Conservation (phyloP, 2,113 vertebrate genomes). For the Dipodomys stephensi region DNA sequence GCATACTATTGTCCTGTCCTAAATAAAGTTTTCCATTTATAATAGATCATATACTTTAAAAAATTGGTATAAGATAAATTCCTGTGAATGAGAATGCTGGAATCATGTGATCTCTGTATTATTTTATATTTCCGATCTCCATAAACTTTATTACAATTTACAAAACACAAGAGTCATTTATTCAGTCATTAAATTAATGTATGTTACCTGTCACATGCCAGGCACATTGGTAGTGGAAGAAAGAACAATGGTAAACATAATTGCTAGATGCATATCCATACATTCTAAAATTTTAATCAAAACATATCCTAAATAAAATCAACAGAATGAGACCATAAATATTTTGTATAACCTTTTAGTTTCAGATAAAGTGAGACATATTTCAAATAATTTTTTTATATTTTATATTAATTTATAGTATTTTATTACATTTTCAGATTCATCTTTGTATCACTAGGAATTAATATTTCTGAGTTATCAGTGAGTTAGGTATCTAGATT, state of each 20-base stretch:
- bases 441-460: not conserved
- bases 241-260: not conserved
- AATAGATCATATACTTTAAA: not conserved
- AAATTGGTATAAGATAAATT: constrained; percentile 46
- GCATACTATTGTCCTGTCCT: not conserved
- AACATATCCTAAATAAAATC: not conserved
- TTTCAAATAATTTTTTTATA: not conserved
- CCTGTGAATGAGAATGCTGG: not conserved
- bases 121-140: not conserved
- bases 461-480: constrained; percentile 9
- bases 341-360: constrained; percentile 27
- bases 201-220: not conserved
- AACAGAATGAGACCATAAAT: not conserved
- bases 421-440: not conserved
- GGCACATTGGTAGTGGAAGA: not conserved
- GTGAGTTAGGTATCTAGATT: not conserved
- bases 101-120: not conserved
- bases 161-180: not conserved
- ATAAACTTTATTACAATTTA: constrained; percentile 42
- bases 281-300: constrained; percentile 47
- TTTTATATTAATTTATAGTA: constrained; percentile 41
- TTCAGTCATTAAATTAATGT: not conserved
- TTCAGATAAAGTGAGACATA: not conserved
- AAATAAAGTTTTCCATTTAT: not conserved
- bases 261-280: not conserved